These are phyloP conservation scores for Ceuthmochares aereus DNA, from an alignment of 2,113 vertebrate genomes.

Conservation along the genomic window DNA sequence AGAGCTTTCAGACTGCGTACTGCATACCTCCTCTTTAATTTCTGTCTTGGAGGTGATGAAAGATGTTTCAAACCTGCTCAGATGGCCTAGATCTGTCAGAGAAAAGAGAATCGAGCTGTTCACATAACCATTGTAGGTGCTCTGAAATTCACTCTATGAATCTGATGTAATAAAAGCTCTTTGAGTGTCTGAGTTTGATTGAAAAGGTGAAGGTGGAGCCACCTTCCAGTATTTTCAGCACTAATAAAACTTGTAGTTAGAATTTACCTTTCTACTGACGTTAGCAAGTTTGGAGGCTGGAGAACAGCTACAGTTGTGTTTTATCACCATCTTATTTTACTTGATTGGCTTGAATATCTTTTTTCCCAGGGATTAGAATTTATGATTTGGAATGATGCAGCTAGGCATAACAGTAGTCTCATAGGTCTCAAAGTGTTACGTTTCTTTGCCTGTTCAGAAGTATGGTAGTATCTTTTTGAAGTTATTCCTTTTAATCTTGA, in stretches of 20 bases:
- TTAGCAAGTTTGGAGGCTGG: neutral
- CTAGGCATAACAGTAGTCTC: neutral
- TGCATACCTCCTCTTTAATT: constrained; percentile 12
- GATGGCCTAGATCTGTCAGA: constrained; percentile 66
- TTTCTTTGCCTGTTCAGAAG: constrained; percentile 1
- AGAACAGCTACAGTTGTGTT: constrained; percentile 1
- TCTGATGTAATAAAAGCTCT: constrained; percentile 26
- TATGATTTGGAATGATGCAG: constrained; percentile 15
- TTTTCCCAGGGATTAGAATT: constrained; percentile 36
- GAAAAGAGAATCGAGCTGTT: neutral
- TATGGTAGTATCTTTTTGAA: neutral
- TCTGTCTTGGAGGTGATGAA: constrained; percentile 22
- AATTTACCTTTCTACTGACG: neutral
- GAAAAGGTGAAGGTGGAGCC: constrained; percentile 6
- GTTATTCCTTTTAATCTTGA: constrained; percentile 37
- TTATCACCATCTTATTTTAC: neutral
- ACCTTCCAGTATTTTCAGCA: neutral
- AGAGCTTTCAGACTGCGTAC: neutral
- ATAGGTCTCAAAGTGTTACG: neutral
- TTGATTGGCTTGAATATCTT: constrained; percentile 18
- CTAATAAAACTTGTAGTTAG: neutral
- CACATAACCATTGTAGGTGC: neutral
- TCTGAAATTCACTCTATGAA: constrained; percentile 34
- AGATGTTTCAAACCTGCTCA: constrained; percentile 40
- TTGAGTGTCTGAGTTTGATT: constrained; percentile 35